Evolutionary conservation across 2,888 invertebrate genomes (phyloP).

Genomic region (Chesias legatella): DNA sequence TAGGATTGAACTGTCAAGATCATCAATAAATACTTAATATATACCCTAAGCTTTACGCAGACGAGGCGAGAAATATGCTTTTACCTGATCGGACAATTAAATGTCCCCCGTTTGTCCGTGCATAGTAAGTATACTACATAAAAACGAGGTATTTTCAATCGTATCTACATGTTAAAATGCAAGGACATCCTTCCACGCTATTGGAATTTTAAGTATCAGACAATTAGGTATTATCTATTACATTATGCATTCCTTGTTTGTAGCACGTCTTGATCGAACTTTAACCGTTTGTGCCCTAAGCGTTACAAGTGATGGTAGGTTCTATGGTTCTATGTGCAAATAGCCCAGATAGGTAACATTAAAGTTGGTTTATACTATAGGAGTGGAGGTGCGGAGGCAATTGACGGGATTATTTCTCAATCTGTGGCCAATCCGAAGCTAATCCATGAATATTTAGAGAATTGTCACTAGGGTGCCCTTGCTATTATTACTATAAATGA

Average conservation of each 20-base stretch:
- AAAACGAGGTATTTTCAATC: too few relatives aligned
- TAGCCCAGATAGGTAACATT: not conserved
- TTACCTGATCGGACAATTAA: too few relatives aligned
- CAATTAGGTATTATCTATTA: not conserved
- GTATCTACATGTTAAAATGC: too few relatives aligned
- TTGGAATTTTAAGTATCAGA: constrained; percentile 10
- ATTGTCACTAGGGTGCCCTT: too few relatives aligned
- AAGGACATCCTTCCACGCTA: constrained; percentile 1
- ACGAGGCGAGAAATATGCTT: too few relatives aligned
- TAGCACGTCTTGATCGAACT: constrained; percentile 4
- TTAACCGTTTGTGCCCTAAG: not conserved
- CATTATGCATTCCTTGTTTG: constrained; percentile 2
- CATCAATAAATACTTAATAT: too few relatives aligned
- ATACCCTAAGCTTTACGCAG: too few relatives aligned
- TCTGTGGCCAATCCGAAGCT: constrained; percentile 16
- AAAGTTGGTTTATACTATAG: not conserved
- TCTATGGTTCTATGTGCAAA: not conserved
- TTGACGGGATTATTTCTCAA: constrained; percentile 17
- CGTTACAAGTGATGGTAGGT: not conserved
- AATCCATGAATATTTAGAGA: constrained; percentile 17
- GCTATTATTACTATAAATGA: too few relatives aligned
- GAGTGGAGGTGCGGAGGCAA: constrained; percentile 5
- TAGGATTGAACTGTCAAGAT: too few relatives aligned
- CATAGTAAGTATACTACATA: too few relatives aligned
- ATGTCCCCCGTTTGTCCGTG: too few relatives aligned